Percentiles rank a stretch among this genome's conserved stretches.
These are phyloP conservation scores for Chrysomela aeneicollis DNA, from an alignment of 2,888 invertebrate genomes.

Conservation along the genomic window DNA sequence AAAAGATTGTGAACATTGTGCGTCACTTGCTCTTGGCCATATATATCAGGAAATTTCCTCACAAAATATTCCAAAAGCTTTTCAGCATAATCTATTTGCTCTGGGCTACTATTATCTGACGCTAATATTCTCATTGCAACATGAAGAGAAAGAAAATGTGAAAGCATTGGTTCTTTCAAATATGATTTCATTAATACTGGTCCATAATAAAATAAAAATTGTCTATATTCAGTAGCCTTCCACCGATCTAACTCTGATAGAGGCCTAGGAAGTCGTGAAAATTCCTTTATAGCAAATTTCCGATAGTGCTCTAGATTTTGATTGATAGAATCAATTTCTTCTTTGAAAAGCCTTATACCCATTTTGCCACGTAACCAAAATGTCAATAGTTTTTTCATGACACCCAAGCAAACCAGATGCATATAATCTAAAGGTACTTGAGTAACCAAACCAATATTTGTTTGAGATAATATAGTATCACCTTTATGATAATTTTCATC, in stretches of 20 bases:
- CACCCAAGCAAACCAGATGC: conserved; percentile 12
- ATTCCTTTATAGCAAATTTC: background rate
- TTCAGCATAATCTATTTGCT: background rate
- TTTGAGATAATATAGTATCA: conserved; percentile 9
- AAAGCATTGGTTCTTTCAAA: background rate
- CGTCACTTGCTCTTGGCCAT: background rate
- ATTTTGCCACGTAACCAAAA: conserved; percentile 8
- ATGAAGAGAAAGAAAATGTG: background rate
- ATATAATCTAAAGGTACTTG: conserved; percentile 22
- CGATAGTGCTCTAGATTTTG: background rate
- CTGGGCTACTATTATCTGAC: background rate
- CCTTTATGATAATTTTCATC: conserved; percentile 25
- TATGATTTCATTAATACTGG: background rate
- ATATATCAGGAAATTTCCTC: background rate
- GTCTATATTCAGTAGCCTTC: too few species aligned
- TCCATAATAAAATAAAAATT: background rate
- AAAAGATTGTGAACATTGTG: conserved; percentile 16
- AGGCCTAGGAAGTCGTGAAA: background rate
- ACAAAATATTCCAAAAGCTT: background rate
- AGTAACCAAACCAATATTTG: conserved; percentile 20
- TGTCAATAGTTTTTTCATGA: too few species aligned
- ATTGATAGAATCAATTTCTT: conserved; percentile 9
- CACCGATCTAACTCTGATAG: background rate
- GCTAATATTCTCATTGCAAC: background rate
- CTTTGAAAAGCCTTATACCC: conserved; percentile 6